Evolutionary conservation across 1,140 invertebrate genomes (phyloP), one percentile per base, ranked within the genome.

Genomic region (Halictus rubicundus): DNA sequence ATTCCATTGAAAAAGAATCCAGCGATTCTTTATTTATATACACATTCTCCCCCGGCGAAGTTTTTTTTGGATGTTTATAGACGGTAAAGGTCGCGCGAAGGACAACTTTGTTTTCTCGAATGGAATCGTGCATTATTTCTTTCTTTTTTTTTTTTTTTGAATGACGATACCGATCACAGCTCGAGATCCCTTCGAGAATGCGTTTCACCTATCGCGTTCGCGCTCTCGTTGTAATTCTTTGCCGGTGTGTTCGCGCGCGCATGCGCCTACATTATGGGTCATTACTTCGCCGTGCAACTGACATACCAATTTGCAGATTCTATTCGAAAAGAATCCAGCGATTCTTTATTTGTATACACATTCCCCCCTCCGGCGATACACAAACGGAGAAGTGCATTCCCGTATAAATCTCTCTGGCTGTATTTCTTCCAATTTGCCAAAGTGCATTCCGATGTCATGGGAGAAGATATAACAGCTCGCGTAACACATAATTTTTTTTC

Each of bases 401-500:
- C 6, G 32, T n/a, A 37, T 21, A 39, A 39, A 64, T 16, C 21
- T 32, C 4, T n/a, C 57, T 0, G 23, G n/a, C 23, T 64, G 10
- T 64, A 65, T 65, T 21, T 19, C 37, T 23, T 23, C n/a, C 2
- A 65, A 54, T 64, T 57, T 19, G 3, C 23, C 19, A 27, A 59
- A 75, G 19, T 68, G 52, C 9, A 68, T 68, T 68, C 49, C 37
- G 42, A 0, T 68, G 49, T 59, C 63, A 66, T 25, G 60, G 14
- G 7, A 21, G 12, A n/a, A 23, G 57, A n/a, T 9, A 73, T 27
- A 32, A 1, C 25, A 1, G 10, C 42, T 73, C 42, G 12, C 25
- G 9, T 21, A 27, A 57, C 7, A 57, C 7, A 5, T 74, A 25
- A 74, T 39, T 66, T 66, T 66, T 66, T 16, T 66, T 25, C n/a